Conservation (phyloP, 2,888 invertebrate genomes). For the Eilema caniola region DNA sequence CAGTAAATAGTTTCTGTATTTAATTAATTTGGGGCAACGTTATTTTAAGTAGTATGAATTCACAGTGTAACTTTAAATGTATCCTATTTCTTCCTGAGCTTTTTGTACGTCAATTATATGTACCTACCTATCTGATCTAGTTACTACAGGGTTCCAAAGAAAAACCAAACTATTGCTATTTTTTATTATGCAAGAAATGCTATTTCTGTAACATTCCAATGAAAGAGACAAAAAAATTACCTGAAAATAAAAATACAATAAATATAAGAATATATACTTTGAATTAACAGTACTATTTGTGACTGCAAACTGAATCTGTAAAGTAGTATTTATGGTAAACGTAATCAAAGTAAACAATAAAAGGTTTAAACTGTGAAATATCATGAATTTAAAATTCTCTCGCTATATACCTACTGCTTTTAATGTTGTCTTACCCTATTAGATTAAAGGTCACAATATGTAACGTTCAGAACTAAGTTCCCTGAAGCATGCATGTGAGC, state of each 20-base stretch:
- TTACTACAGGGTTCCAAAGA: slow-evolving; percentile 64
- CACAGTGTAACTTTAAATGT: slow-evolving; percentile 31
- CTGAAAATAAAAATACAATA: slow-evolving; percentile 32
- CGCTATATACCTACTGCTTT: slow-evolving; percentile 54
- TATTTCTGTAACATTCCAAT: slow-evolving; percentile 39
- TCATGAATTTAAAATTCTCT: slow-evolving; percentile 30
- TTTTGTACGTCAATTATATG: slow-evolving; percentile 72
- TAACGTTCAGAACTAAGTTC: slow-evolving; percentile 40
- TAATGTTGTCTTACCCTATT: slow-evolving; percentile 57
- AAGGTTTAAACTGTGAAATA: slow-evolving; percentile 18
- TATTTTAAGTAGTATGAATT: slow-evolving; percentile 33
- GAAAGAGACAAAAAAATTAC: slow-evolving; percentile 25
- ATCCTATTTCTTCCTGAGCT: slow-evolving; percentile 69
- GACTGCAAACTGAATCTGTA: slow-evolving; percentile 1
- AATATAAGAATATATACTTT: slow-evolving; percentile 15
- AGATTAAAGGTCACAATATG: slow-evolving; percentile 42
- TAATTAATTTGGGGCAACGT: slow-evolving; percentile 37
- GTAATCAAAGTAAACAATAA: slow-evolving; percentile 11
- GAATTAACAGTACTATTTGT: slow-evolving; percentile 19
- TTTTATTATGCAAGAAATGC: slow-evolving; percentile 40
- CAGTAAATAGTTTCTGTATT: slow-evolving; percentile 35
- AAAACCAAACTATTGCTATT: slow-evolving; percentile 50
- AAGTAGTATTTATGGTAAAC: neutral
- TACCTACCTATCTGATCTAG: slow-evolving; percentile 57
- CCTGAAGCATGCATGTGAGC: slow-evolving; percentile 18